Percentiles rank a stretch among this genome's conserved stretches.
Conservation (phyloP, 2,113 vertebrate species). For the Scytalopus superciliaris region DNA sequence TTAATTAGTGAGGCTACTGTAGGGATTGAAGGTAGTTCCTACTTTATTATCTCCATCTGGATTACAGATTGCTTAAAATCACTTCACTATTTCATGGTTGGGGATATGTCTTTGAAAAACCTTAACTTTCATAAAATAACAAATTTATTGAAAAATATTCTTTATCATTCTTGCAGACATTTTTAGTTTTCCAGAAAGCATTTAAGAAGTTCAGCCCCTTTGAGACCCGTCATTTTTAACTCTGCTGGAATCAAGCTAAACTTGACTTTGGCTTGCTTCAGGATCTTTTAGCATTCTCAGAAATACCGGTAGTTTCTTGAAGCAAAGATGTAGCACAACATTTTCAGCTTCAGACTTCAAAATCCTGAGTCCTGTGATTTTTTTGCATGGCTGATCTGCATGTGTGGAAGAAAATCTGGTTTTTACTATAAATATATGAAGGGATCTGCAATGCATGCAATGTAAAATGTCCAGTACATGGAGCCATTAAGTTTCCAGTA, state of each 20-base stretch:
- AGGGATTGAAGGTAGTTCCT: not conserved
- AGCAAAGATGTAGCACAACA: not conserved
- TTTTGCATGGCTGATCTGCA: not conserved
- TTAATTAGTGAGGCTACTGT: not conserved
- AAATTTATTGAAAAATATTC: not conserved
- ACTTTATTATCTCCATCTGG: not conserved
- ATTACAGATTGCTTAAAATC: not conserved
- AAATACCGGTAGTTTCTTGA: not conserved
- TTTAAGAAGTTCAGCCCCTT: not conserved
- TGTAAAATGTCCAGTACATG: rapidly evolving
- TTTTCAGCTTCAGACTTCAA: not conserved
- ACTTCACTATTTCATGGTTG: not conserved
- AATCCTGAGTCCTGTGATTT: not conserved
- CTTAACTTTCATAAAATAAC: not conserved
- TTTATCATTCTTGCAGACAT: not conserved
- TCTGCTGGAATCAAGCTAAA: not conserved
- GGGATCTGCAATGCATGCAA: not conserved
- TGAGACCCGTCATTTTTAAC: not conserved
- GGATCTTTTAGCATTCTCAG: not conserved
- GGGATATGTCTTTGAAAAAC: not conserved
- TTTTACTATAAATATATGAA: not conserved
- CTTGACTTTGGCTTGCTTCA: not conserved
- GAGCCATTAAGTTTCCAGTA: not conserved
- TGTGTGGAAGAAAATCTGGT: not conserved
- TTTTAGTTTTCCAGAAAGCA: not conserved